A percentile compares a stretch with the other conserved stretches of the same genome.
Evolutionary conservation across 2,888 invertebrate species (phyloP).

Genomic region (Amblyjoppa proteus): DNA sequence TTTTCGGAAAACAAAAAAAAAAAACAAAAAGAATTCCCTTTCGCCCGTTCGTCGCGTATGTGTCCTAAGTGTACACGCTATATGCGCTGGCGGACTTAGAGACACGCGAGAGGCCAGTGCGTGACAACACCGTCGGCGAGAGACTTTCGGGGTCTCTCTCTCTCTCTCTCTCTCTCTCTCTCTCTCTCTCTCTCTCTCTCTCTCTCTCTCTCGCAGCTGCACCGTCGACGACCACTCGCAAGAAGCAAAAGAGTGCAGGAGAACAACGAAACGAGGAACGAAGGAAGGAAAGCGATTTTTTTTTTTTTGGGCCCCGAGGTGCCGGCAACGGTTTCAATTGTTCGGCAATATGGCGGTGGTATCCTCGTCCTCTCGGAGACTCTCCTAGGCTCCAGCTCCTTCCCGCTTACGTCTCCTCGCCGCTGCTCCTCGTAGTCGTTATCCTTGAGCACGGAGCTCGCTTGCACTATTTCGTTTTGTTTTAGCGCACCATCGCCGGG

Average conservation of each 20-base stretch:
- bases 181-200: too few relatives aligned
- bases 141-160: not conserved
- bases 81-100: constrained; percentile 13
- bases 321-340: constrained; percentile 83
- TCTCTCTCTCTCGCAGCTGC: constrained; percentile 13
- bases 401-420: constrained; percentile 34
- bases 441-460: constrained; percentile 81
- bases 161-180: too few relatives aligned
- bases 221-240: constrained; percentile 14
- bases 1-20: constrained; percentile 14
- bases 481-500: constrained; percentile 77
- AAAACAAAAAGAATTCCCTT: constrained; percentile 1
- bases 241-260: constrained; percentile 21
- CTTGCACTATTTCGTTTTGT: constrained; percentile 82
- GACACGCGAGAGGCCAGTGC: constrained; percentile 53
- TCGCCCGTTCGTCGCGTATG: not conserved
- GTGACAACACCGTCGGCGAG: constrained; percentile 44
- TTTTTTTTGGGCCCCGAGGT: constrained; percentile 56
- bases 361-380: constrained; percentile 71
- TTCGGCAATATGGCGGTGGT: constrained; percentile 81
- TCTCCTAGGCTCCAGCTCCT: constrained; percentile 46
- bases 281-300: constrained; percentile 63
- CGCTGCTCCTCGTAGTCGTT: constrained; percentile 79
- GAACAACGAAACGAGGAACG: constrained; percentile 4
- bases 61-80: constrained; percentile 18